Percentiles rank a stretch among this genome's conserved stretches.
Conservation (phyloP, 2,888 invertebrate genomes). For the Malachius bipustulatus region DNA sequence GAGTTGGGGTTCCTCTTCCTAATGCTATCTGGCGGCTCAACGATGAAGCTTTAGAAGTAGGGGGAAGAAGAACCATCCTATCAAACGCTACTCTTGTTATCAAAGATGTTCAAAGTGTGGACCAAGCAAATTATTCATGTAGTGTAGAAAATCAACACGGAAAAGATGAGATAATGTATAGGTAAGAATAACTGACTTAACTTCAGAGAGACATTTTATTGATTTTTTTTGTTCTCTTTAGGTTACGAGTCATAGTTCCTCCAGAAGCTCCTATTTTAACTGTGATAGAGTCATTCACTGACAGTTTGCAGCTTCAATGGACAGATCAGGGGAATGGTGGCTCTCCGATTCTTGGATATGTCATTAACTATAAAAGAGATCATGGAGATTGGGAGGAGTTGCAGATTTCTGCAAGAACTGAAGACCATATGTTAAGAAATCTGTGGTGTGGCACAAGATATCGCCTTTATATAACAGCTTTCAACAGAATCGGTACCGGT, state of each 20-base stretch:
- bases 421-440: slow-evolving; percentile 66
- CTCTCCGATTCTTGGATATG: slow-evolving; percentile 71
- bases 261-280: slow-evolving; percentile 75
- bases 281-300: slow-evolving; percentile 71
- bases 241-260: slow-evolving; percentile 63
- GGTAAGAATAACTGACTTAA: no score
- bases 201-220: no score
- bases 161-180: slow-evolving; percentile 70
- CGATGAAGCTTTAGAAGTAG: slow-evolving; percentile 60
- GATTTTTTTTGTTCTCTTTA: no score
- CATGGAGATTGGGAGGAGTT: slow-evolving; percentile 88
- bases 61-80: slow-evolving; percentile 51
- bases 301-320: slow-evolving; percentile 74
- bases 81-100: slow-evolving; percentile 64
- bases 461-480: slow-evolving; percentile 81
- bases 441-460: slow-evolving; percentile 82
- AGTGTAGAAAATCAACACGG: slow-evolving; percentile 74
- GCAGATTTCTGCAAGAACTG: slow-evolving; percentile 70
- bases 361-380: slow-evolving; percentile 80
- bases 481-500: slow-evolving; percentile 81
- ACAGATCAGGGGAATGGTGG: slow-evolving; percentile 67
- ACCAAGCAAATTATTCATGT: slow-evolving; percentile 86
- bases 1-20: slow-evolving; percentile 72
- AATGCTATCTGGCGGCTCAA: slow-evolving; percentile 69
- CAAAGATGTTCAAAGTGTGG: slow-evolving; percentile 64